phyloP scores from a whole-genome alignment of 92 coral and sea anemone species.

The Epizoanthus scotinus region DNA sequence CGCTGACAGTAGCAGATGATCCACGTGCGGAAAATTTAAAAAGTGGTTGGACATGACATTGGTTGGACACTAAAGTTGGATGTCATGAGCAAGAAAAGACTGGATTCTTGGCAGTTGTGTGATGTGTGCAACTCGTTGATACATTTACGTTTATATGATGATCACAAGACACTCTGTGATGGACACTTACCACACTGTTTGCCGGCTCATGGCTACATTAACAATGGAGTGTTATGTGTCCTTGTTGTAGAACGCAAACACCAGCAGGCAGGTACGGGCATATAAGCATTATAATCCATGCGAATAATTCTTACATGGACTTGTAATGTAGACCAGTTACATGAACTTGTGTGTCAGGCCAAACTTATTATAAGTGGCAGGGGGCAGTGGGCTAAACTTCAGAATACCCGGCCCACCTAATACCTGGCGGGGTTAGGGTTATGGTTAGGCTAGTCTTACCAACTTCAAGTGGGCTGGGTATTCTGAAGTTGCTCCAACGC shows the following conservation, averaged over 20 bases:
- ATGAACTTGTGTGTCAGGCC: too few species aligned
- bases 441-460: too few species aligned
- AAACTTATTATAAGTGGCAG: too few species aligned
- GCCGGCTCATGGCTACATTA: slow-evolving; percentile 52
- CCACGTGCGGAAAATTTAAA: not conserved
- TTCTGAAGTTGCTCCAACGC: too few species aligned
- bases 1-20: slow-evolving; percentile 1
- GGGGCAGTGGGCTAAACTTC: too few species aligned
- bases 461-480: too few species aligned
- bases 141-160: slow-evolving; percentile 48
- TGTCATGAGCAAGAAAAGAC: slow-evolving; percentile 66
- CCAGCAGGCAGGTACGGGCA: slow-evolving; percentile 44
- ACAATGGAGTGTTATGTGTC: slow-evolving; percentile 64
- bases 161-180: slow-evolving; percentile 63
- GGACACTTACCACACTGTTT: slow-evolving; percentile 22
- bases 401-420: too few species aligned
- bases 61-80: not conserved
- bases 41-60: not conserved
- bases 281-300: too few species aligned
- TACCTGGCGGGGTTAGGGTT: too few species aligned
- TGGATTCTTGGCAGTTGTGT: slow-evolving; percentile 68
- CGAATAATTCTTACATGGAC: too few species aligned
- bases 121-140: slow-evolving; percentile 60
- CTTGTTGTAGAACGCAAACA: slow-evolving; percentile 50
- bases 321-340: too few species aligned